Base-by-base conservation (phyloP, 2,113 vertebrate genomes). In the Corythornis madagascariensis region DNA sequence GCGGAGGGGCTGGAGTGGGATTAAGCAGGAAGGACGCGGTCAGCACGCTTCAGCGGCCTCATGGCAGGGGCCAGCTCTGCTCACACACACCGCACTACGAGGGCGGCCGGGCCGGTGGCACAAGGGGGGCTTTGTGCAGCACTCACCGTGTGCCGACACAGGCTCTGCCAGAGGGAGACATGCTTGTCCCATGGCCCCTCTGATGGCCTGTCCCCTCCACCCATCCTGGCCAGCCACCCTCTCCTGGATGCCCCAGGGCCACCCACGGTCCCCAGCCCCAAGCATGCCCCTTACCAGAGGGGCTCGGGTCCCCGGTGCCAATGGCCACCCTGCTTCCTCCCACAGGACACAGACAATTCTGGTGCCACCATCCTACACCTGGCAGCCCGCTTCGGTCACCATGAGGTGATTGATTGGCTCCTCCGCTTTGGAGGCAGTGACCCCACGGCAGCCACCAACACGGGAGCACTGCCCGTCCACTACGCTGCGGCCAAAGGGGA, bases 401-500 rank as follows among this genome's bases (percentile, higher is more conserved):
- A 98, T 1, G 98, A 99, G 87, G 95, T 99, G 96, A 99, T 98
- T 1, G 98, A 98, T 25, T 99, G 99, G 99, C 97, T 99, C 77
- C 97, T 99, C 91, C 98, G 97, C 81, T 98, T 98, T 3, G 98
- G 98, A 4, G 98, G 98, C 56, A 98, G 97, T 15, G 98, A 99
- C 64, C 98, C 99, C 22, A 96, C 97, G 13, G 83, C 92, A 38
- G 94, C 98, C 96, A 99, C 99, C 2, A 98, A 99, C 71, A 98
- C 98, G 1, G 99, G 99, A 8, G 99, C 99, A 5, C 94, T 99
- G 75, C 98, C 99, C 8, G 79, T 99, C 85, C 99, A 99, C 96
- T 99, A 99, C 2, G 99, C 99, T 1, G 99, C 99, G 93, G 98
- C 99, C 98, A 99, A 99, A 98, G 99, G 99, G 93, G 99, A 99